A percentile compares a stretch with the other conserved stretches of the same genome.
Evolutionary conservation across 2,797 vertebrate species (phyloP).

Genomic region (Coendou prehensilis): DNA sequence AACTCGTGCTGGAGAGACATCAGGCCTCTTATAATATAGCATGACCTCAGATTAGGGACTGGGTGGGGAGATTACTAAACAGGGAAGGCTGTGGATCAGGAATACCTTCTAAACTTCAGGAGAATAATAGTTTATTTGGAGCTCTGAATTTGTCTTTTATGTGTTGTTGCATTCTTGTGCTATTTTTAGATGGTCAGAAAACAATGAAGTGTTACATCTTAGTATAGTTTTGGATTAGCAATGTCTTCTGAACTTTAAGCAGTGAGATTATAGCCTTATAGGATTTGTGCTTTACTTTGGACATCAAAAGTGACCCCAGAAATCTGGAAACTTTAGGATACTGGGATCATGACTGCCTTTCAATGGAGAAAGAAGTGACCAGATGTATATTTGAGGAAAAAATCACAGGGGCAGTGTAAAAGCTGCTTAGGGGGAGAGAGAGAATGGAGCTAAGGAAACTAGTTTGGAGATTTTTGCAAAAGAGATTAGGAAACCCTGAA

Average conservation of each 20-base stretch:
- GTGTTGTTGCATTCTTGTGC: not conserved
- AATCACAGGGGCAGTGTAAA: not conserved
- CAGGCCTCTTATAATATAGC: rapidly evolving
- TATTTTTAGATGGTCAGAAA: not conserved
- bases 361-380: not conserved
- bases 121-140: not conserved
- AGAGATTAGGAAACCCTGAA: not conserved
- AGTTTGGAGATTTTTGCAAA: not conserved
- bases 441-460: not conserved
- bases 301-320: not conserved
- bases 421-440: not conserved
- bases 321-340: not conserved
- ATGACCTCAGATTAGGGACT: not conserved
- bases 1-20: not conserved
- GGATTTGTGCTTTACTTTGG: not conserved
- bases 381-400: not conserved
- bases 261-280: not conserved
- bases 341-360: not conserved
- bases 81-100: not conserved
- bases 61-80: not conserved
- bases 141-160: not conserved
- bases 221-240: not conserved
- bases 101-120: not conserved
- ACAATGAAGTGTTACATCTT: not conserved
- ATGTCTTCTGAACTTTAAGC: not conserved